Conservation (phyloP, 2,797 vertebrate species). For the Forpus xanthops region DNA sequence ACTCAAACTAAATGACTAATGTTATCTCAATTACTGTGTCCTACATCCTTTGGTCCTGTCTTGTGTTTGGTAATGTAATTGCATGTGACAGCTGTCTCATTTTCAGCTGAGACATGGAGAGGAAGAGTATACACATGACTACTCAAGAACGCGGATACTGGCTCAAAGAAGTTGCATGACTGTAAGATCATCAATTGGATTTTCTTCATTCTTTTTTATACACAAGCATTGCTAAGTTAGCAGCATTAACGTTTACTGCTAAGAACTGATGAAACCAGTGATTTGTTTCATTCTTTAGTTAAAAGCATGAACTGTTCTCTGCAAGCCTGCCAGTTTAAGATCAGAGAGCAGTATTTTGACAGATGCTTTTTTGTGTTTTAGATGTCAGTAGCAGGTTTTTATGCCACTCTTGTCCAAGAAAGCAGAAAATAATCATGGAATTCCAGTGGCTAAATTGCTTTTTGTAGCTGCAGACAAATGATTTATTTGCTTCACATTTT, state of each 20-base stretch:
- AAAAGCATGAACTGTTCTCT: not conserved
- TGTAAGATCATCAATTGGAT: not conserved
- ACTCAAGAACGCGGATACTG: not conserved
- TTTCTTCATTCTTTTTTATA: not conserved
- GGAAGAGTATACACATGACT: not conserved
- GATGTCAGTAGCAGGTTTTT: slow-evolving; percentile 20
- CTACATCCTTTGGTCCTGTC: not conserved
- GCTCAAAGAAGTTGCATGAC: not conserved
- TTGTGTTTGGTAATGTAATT: not conserved
- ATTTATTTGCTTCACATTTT: slow-evolving; percentile 9
- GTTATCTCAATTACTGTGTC: not conserved
- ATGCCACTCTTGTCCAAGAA: not conserved
- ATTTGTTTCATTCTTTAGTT: not conserved
- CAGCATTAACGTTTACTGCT: not conserved
- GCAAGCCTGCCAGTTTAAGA: not conserved
- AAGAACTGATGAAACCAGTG: not conserved
- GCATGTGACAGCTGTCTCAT: not conserved
- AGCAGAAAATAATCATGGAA: slow-evolving; percentile 11
- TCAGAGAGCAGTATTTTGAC: slow-evolving; percentile 10
- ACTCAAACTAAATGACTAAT: not conserved
- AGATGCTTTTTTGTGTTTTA: slow-evolving; percentile 1
- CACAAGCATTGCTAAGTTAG: not conserved
- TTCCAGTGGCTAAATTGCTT: slow-evolving; percentile 23
- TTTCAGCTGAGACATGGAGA: not conserved
- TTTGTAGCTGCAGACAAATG: slow-evolving; percentile 6